These are phyloP conservation scores for Ammodytes dubius DNA, from an alignment of 2,113 vertebrate species.

Conservation along the genomic window DNA sequence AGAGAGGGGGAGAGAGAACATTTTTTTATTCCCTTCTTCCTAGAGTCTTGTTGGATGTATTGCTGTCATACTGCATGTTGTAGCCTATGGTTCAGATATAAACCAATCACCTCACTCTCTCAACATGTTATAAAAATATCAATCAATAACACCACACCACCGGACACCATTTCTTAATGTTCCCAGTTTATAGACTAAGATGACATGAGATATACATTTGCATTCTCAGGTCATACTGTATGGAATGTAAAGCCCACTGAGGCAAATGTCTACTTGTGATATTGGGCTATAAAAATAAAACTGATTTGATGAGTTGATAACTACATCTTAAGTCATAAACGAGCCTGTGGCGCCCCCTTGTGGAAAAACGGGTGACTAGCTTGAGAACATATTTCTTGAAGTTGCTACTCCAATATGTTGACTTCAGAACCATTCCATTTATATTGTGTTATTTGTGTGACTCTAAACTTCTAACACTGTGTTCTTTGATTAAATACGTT, in stretches of 20 bases:
- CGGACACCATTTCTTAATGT: too few relatives aligned
- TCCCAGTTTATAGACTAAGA: too few relatives aligned
- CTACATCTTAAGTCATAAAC: neutral
- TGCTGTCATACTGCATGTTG: neutral
- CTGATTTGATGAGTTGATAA: too few relatives aligned
- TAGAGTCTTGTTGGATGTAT: neutral
- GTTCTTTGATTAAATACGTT: neutral
- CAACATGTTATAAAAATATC: too few relatives aligned
- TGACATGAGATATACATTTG: too few relatives aligned
- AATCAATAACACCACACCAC: too few relatives aligned
- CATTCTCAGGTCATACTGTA: too few relatives aligned
- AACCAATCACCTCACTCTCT: too few relatives aligned
- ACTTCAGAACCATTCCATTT: neutral
- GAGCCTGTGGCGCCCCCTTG: slow-evolving; percentile 56
- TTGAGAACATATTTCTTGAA: neutral
- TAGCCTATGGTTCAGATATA: too few relatives aligned
- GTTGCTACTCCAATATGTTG: neutral
- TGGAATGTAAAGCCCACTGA: too few relatives aligned
- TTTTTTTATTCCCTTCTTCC: neutral
- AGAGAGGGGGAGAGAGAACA: neutral
- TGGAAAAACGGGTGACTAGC: slow-evolving; percentile 36
- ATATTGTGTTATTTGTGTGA: neutral
- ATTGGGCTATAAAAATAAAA: too few relatives aligned
- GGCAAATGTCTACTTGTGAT: too few relatives aligned
- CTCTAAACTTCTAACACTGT: neutral